Evolutionary conservation across 2,113 vertebrate species (phyloP).

Genomic region (Chrysochloris asiatica): DNA sequence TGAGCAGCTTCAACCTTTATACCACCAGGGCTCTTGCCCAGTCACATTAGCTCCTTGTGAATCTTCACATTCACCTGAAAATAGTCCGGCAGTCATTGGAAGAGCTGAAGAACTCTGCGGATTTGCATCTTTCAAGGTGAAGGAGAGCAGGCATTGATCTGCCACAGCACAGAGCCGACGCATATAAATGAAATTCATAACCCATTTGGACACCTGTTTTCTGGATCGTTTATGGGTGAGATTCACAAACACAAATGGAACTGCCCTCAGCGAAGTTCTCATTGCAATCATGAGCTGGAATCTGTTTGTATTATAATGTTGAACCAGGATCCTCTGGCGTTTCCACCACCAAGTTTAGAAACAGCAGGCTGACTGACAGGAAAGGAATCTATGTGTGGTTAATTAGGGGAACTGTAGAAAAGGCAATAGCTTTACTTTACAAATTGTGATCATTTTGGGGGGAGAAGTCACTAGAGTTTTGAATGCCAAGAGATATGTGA

Average conservation of each 20-base stretch:
- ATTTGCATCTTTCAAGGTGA: slow-evolving; percentile 85
- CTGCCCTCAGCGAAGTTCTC: slow-evolving; percentile 77
- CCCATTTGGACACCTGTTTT: slow-evolving; percentile 82
- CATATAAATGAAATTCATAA: slow-evolving; percentile 84
- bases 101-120: slow-evolving; percentile 44
- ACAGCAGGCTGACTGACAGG: slow-evolving; percentile 35
- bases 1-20: too few species aligned
- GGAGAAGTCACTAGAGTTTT: background rate
- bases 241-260: slow-evolving; percentile 76
- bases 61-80: background rate
- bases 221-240: slow-evolving; percentile 75
- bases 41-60: too few species aligned
- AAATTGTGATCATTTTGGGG: background rate
- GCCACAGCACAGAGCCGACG: slow-evolving; percentile 63
- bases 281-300: slow-evolving; percentile 81
- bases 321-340: slow-evolving; percentile 77
- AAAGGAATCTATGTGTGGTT: slow-evolving; percentile 72
- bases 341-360: slow-evolving; percentile 75
- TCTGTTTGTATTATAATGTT: slow-evolving; percentile 79
- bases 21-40: too few species aligned
- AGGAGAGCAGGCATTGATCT: slow-evolving; percentile 78
- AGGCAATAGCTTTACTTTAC: background rate
- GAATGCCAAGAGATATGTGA: background rate
- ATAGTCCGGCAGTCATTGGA: slow-evolving; percentile 60
- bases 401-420: slow-evolving; percentile 61